Base-by-base conservation (phyloP, 2,888 invertebrate genomes). In the Epinotia nisella region DNA sequence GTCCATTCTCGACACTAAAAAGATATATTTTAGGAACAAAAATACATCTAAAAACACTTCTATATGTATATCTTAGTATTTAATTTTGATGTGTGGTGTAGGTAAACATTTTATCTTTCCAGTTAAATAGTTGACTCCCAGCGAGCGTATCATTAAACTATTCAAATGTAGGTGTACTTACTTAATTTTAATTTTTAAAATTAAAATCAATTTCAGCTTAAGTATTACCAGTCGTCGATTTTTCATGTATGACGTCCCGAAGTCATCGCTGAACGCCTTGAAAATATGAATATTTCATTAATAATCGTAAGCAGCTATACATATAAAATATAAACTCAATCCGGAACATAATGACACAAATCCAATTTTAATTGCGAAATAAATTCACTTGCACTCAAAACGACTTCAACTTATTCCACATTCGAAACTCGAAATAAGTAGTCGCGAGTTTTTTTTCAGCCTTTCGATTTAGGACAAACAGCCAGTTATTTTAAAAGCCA, bases 1-100 rank as follows among this genome's bases (percentile, higher is more conserved):
- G 75, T 84, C 93, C 93, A 93, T 85, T 85, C 81, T 15, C 83
- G 81, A 74, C 93, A 93, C 93, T 93, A 61, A 21, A 39, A 73
- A 45, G 39, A 39, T 11, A 45, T 7, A 3, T 49, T 45, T 4
- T 4, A 15, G 5, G 3, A 4, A 4, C 0, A n/a, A 49, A 49
- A 5, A 5, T n/a, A 4, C 49, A 45, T 15, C 35, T 35, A 35
- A 9, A 35, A 35, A 35, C 0, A 35, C 35, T 29, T 29, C 29
- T 29, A 5, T 35, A 35, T 7, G n/a, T n/a, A n/a, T n/a, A n/a
- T n/a, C n/a, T n/a, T n/a, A 35, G 35, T 35, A 35, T 35, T 35
- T 9, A 1, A 35, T 9, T 35, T 9, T 35, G 35, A 35, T 35
- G 35, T 35, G 21, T 24, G 2, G 21, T 24, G 21, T 24, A 7